Base-by-base conservation (phyloP, 2,888 invertebrate species). In the Brenthis ino region DNA sequence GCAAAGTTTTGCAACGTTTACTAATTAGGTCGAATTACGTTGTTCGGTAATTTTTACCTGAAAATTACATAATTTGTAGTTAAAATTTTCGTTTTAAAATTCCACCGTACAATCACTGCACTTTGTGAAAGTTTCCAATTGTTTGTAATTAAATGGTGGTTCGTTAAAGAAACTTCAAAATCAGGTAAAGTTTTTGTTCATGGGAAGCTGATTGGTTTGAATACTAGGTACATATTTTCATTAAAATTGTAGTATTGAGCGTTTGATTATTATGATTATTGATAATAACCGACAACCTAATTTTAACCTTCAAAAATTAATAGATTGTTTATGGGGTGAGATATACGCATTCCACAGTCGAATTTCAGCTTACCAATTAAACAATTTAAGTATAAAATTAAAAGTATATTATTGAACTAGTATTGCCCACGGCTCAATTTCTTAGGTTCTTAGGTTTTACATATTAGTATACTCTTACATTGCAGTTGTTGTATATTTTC, bases 171-270 rank as follows among this genome's bases (percentile, higher is more conserved):
- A 61, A 69, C 64, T 64, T 48, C 37, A 51, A 37, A 61, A 51
- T 69, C 50, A 64, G 67, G 66, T 67, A 63, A 58, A 64, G 51
- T 71, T 56, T 13, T 53, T 12, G 20, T 64, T 64, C 63, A 58
- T 56, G 54, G 16, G 24, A 6, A 50, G n/a, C 13, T 60, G 60
- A 48, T 50, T 60, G 28, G 8, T 50, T 16, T 33, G 16, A 51
- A 61, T 47, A 13, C 43, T 43, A 43, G 6, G 6, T 33, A 37
- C 57, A 28, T 57, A 57, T 57, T 57, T 33, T 43, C 11, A 43
- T 57, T 57, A n/a, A 56, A n/a, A 33, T 14, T 8, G 6, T 37
- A n/a, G 11, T 56, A 37, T 56, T 14, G 28, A 43, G 37, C 11
- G 11, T 43, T 43, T 43, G 37, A 43, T 43, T 43, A 43, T 43